These are phyloP conservation scores for Pterophyllum scalare DNA, from an alignment of 2,113 vertebrate genomes.

Conservation along the genomic window DNA sequence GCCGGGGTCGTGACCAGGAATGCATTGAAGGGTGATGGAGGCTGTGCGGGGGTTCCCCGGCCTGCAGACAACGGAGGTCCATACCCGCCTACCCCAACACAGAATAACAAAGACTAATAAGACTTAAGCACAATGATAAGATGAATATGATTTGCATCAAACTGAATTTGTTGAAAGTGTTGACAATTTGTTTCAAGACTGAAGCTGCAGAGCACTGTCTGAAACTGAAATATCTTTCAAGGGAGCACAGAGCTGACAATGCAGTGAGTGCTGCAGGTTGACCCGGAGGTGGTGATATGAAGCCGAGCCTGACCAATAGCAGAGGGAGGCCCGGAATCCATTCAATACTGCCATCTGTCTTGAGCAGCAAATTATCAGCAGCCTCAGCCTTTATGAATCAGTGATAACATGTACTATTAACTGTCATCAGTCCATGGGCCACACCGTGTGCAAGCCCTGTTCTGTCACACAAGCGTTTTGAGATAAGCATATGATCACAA, in stretches of 20 bases:
- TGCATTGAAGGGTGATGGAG: constrained; percentile 93
- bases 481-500: constrained; percentile 51
- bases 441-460: constrained; percentile 16
- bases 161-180: background rate
- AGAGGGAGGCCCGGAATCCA: constrained; percentile 59
- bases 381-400: constrained; percentile 68
- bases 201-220: background rate
- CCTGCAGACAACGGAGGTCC: constrained; percentile 89
- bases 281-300: constrained; percentile 60
- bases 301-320: constrained; percentile 65
- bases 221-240: constrained; percentile 21
- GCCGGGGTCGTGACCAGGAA: constrained; percentile 93
- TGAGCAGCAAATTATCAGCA: constrained; percentile 68
- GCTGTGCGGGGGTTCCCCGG: constrained; percentile 90
- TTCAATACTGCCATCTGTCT: constrained; percentile 76
- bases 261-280: constrained; percentile 43
- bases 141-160: background rate
- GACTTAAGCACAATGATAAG: background rate
- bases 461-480: constrained; percentile 41
- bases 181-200: background rate
- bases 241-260: constrained; percentile 13
- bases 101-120: constrained; percentile 20
- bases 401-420: constrained; percentile 63
- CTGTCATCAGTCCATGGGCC: constrained; percentile 44
- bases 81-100: constrained; percentile 86